Evolutionary conservation across 2,888 invertebrate species (phyloP), one percentile per base, ranked within the genome.

Genomic region (Metalampra italica): DNA sequence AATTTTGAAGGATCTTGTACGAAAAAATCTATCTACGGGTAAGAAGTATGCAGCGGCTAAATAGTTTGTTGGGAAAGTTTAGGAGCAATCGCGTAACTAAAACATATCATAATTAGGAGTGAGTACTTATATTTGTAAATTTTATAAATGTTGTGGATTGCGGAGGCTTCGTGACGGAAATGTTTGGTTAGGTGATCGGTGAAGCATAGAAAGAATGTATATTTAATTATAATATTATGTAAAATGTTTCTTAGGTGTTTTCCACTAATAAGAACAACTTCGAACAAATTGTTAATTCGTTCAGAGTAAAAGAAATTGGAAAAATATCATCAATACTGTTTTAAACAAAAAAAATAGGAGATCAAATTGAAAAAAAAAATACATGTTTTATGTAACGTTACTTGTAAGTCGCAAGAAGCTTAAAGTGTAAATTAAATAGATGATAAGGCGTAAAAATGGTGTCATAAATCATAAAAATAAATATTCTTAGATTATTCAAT

Each of bases 31-130:
- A n/a, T n/a, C n/a, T 22, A 22, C 22, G 22, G 22, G 2, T 22
- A 22, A 3, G 22, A 3, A 22, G 22, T 22, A 12, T 9, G 14
- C 14, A n/a, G 3, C 9, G 39, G 39, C 14, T 39, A 39, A 9
- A 37, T 13, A 39, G 14, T 8, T 39, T n/a, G 13, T n/a, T 15
- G 13, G 37, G 2, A 11, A 9, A 37, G 44, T 34, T 36, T 8
- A 41, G 52, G 49, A 52, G 49, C 49, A 64, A 71, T 65, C 59
- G 60, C 63, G 81, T 73, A 85, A 88, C 85, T 71, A 72, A 82
- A 82, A 88, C 88, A 88, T 88, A 88, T 88, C 88, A 88, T 79
- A 65, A 69, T 66, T 74, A 77, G 74, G 73, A 78, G 83, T 87
- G 83, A 85, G 68, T 79, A 51, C 44, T 45, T 50, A 55, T 72